Conservation (phyloP, 2,113 vertebrate genomes). For the Baryphthengus martii region DNA sequence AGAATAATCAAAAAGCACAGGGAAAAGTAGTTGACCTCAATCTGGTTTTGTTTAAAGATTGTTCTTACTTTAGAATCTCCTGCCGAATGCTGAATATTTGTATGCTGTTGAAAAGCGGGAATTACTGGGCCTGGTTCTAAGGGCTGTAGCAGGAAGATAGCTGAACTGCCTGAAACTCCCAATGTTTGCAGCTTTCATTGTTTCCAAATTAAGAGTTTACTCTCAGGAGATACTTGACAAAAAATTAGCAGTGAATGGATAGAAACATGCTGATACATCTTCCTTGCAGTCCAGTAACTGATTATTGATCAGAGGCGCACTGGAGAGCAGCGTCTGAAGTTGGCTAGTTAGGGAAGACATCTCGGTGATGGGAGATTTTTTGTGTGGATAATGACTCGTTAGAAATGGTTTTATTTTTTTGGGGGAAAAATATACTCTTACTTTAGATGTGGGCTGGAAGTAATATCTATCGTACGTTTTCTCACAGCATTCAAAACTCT, state of each 20-base stretch:
- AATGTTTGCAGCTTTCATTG: neutral
- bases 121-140: neutral
- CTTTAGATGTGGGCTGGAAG: neutral
- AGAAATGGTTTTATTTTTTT: neutral
- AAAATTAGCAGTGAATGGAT: neutral
- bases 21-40: neutral
- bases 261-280: neutral
- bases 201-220: neutral
- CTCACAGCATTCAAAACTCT: neutral
- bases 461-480: neutral
- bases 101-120: neutral
- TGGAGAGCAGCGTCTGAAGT: neutral
- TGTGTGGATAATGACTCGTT: neutral
- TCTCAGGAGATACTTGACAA: neutral
- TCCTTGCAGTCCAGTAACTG: neutral
- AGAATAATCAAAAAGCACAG: neutral
- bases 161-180: neutral
- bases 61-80: neutral
- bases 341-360: neutral
- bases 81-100: neutral
- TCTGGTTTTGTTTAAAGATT: neutral
- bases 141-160: neutral
- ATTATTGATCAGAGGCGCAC: neutral
- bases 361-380: neutral
- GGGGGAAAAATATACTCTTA: neutral